Evolutionary conservation across 2,797 vertebrate species (phyloP).

Genomic region (Euthynnus affinis): DNA sequence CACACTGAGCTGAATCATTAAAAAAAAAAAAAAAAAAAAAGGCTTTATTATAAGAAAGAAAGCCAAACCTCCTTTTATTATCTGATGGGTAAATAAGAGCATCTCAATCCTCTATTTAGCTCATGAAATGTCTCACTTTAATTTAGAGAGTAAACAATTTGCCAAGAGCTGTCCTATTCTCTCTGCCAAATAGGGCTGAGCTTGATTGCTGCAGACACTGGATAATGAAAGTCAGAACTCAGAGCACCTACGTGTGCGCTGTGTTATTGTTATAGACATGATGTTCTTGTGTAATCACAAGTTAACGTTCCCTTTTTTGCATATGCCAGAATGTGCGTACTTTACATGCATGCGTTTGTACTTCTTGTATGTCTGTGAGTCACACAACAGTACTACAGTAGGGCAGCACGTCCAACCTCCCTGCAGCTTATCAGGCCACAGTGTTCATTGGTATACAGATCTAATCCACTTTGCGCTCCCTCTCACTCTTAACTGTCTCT

Average conservation of each 20-base stretch:
- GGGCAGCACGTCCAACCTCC: constrained; percentile 59
- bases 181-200: constrained; percentile 38
- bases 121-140: constrained; percentile 60
- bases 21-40: not conserved
- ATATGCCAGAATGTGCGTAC: not conserved
- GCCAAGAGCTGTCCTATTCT: constrained; percentile 17
- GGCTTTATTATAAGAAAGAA: constrained; percentile 22
- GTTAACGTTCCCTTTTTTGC: constrained; percentile 10
- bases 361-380: constrained; percentile 45
- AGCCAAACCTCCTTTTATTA: constrained; percentile 8
- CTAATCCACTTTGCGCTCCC: constrained; percentile 76
- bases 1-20: not conserved
- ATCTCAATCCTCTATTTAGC: constrained; percentile 42
- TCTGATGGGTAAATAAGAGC: constrained; percentile 47
- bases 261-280: constrained; percentile 28
- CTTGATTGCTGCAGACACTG: constrained; percentile 39
- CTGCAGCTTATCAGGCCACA: constrained; percentile 68
- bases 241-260: constrained; percentile 26
- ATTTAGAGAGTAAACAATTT: constrained; percentile 57
- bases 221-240: constrained; percentile 48
- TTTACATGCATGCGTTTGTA: constrained; percentile 17
- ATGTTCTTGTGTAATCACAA: constrained; percentile 54
- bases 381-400: constrained; percentile 53
- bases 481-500: constrained; percentile 40
- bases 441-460: constrained; percentile 61